A percentile compares a stretch with the other conserved stretches of the same genome.
Evolutionary conservation across 2,888 invertebrate genomes (phyloP).

Genomic region (Dynastes maya): DNA sequence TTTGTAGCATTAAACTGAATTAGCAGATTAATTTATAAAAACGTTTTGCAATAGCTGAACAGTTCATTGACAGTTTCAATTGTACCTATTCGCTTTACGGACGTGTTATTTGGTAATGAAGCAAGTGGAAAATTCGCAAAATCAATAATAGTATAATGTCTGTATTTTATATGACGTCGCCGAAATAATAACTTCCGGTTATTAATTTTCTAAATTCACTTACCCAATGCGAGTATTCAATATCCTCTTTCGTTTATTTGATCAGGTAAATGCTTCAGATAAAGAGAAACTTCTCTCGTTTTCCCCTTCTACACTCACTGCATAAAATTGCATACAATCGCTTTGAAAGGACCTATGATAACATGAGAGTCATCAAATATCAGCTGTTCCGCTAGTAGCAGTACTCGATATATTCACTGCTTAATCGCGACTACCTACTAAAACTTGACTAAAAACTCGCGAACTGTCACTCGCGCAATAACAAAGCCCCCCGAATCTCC

Average conservation of each 20-base stretch:
- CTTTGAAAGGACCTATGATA: neutral
- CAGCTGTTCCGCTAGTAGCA: neutral
- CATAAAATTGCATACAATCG: neutral
- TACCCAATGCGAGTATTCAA: neutral
- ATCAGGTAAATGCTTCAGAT: neutral
- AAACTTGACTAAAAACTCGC: neutral
- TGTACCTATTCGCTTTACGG: neutral
- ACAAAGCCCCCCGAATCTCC: slow-evolving; percentile 13
- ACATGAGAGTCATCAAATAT: slow-evolving; percentile 6
- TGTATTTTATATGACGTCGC: neutral
- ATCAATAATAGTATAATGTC: slow-evolving; percentile 8
- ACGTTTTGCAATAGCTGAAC: neutral
- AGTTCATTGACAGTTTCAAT: slow-evolving; percentile 5
- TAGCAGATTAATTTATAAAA: neutral
- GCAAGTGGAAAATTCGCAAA: neutral
- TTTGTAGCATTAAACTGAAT: neutral
- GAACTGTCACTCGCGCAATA: slow-evolving; percentile 30
- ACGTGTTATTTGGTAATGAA: neutral
- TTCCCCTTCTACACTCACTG: neutral
- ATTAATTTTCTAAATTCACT: neutral
- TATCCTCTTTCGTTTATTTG: neutral
- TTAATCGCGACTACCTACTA: neutral
- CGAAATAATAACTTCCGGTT: neutral
- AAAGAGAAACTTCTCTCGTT: neutral
- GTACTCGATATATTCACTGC: neutral